phyloP scores from a whole-genome alignment of 2,888 invertebrate species.

The Rhagonycha fulva region DNA sequence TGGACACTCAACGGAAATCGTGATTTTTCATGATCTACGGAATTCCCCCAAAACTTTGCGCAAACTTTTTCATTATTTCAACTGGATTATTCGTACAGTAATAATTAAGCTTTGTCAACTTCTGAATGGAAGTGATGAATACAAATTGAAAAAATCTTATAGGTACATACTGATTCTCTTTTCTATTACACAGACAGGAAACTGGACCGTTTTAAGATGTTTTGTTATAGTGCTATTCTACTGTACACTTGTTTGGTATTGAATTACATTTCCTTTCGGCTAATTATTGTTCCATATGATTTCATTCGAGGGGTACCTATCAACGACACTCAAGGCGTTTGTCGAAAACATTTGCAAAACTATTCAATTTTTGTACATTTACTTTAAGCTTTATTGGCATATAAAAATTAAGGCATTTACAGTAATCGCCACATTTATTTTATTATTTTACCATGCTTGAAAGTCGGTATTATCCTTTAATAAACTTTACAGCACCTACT shows the following conservation, averaged over 20 bases:
- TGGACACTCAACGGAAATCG: no score
- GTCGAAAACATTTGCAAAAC: not conserved
- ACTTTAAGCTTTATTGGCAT: not conserved
- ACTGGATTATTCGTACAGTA: not conserved
- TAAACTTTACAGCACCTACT: not conserved
- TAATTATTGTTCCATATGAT: constrained; percentile 21
- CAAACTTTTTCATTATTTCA: not conserved
- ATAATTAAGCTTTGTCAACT: not conserved
- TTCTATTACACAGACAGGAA: constrained; percentile 21
- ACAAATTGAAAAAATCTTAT: not conserved
- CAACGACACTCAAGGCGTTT: not conserved
- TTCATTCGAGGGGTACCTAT: constrained; percentile 11
- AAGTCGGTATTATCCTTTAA: not conserved
- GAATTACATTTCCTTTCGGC: constrained; percentile 29
- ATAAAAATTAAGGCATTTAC: not conserved
- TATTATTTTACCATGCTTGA: no score
- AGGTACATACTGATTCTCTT: constrained; percentile 2
- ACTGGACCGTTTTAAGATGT: constrained; percentile 19
- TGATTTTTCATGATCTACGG: no score
- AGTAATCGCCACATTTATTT: not conserved
- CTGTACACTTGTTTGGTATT: constrained; percentile 29
- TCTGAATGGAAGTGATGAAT: not conserved
- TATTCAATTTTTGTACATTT: not conserved
- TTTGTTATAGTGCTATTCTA: constrained; percentile 17
- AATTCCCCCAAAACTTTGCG: not conserved